Percentiles rank a stretch among this genome's conserved stretches.
phyloP scores from a whole-genome alignment of 2,113 vertebrate species.

The Tauraco erythrolophus region DNA sequence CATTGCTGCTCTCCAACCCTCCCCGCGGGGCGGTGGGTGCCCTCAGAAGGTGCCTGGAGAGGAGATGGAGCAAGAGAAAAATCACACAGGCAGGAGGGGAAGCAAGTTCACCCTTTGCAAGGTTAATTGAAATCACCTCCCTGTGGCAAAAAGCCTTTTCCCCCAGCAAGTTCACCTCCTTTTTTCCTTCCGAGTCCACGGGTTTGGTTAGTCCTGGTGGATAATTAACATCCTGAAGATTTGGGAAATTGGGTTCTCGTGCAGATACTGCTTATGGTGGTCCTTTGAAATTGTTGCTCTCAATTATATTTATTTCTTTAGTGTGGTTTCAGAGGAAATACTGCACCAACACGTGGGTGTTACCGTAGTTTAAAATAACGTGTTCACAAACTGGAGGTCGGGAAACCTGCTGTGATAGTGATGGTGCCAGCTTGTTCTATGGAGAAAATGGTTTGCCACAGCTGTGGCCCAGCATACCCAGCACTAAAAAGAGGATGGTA shows the following conservation, averaged over 20 bases:
- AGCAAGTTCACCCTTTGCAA: slow-evolving; percentile 11
- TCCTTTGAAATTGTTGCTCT: neutral
- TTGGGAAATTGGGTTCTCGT: neutral
- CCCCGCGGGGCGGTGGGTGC: neutral
- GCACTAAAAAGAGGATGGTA: neutral
- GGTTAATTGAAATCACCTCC: slow-evolving; percentile 56
- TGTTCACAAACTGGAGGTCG: neutral
- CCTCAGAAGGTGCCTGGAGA: neutral
- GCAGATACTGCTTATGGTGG: neutral
- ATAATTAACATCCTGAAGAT: neutral
- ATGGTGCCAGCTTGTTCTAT: rapidly evolving
- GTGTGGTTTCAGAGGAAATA: neutral
- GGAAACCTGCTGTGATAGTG: neutral
- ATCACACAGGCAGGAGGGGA: neutral
- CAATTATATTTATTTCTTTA: neutral
- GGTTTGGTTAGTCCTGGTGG: neutral
- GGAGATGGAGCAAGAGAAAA: neutral
- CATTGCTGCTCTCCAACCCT: neutral
- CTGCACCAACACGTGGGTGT: rapidly evolving
- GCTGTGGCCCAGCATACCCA: neutral
- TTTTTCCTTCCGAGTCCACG: neutral
- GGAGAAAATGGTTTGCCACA: neutral
- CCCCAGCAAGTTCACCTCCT: neutral
- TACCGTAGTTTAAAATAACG: neutral
- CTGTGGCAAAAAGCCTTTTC: neutral